phyloP scores from a whole-genome alignment of 2,888 invertebrate genomes.

The Caenorhabditis sinica region DNA sequence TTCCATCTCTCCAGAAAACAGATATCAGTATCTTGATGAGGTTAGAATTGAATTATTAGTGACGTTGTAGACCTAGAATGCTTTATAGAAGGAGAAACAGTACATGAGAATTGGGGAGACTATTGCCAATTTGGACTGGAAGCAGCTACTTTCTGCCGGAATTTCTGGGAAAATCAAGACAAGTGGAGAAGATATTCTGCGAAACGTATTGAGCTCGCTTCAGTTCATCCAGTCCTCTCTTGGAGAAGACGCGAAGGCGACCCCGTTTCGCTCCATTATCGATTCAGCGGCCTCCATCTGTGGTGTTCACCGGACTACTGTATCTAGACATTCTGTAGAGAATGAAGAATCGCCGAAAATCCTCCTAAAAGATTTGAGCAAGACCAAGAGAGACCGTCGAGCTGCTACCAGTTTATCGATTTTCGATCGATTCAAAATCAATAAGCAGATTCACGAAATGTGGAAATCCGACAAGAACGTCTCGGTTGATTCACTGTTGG shows the following conservation, averaged over 20 bases:
- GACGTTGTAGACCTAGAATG: no score
- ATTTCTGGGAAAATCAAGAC: neutral
- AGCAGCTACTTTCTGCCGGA: neutral
- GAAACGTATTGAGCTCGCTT: neutral
- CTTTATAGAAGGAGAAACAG: no score
- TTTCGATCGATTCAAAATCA: neutral
- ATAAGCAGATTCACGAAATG: neutral
- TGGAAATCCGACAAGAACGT: neutral
- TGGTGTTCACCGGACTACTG: neutral
- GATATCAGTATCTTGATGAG: no score
- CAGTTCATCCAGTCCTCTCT: neutral
- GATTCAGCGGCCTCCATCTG: neutral
- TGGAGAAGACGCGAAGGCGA: neutral
- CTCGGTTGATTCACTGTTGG: neutral
- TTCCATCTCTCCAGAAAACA: no score
- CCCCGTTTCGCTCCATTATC: neutral
- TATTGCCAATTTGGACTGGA: neutral
- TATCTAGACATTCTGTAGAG: neutral
- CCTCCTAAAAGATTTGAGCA: neutral
- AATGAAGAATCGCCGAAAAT: neutral
- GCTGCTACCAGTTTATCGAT: neutral
- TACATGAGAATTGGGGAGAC: neutral
- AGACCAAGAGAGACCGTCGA: neutral
- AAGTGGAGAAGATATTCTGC: neutral
- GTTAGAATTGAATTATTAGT: no score